Conservation (phyloP, 1,140 invertebrate genomes). For the Leptinotarsa texana region DNA sequence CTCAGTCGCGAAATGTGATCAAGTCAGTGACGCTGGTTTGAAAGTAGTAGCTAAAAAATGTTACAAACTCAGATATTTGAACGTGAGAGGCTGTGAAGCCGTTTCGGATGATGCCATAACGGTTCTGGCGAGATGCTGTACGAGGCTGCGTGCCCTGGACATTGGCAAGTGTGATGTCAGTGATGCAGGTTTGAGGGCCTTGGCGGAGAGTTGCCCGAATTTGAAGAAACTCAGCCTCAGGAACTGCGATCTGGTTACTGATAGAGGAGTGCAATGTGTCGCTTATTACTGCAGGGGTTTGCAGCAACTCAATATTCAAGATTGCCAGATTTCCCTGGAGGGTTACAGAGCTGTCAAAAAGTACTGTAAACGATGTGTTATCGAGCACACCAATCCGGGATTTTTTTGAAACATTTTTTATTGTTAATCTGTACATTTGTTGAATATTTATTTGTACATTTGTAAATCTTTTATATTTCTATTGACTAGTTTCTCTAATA, state of each 20-base stretch:
- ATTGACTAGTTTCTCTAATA: constrained; percentile 20
- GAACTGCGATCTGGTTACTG: constrained; percentile 87
- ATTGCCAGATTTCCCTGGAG: constrained; percentile 83
- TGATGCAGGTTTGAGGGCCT: constrained; percentile 79
- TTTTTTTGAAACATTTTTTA: constrained; percentile 67
- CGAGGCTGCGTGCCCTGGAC: constrained; percentile 81
- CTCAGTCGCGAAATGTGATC: constrained; percentile 87
- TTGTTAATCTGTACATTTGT: constrained; percentile 17
- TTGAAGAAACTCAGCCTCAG: constrained; percentile 86
- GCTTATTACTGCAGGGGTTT: constrained; percentile 85
- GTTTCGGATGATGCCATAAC: constrained; percentile 88
- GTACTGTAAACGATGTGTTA: constrained; percentile 87
- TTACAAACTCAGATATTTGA: constrained; percentile 87
- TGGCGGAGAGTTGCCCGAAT: constrained; percentile 88
- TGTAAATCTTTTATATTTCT: constrained; percentile 35
- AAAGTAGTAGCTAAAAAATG: constrained; percentile 86
- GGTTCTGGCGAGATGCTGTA: constrained; percentile 80
- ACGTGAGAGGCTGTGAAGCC: constrained; percentile 88
- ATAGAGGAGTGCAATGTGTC: constrained; percentile 82
- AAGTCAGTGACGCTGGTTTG: constrained; percentile 80
- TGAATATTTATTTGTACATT: constrained; percentile 40
- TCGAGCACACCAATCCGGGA: constrained; percentile 92
- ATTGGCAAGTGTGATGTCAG: constrained; percentile 92
- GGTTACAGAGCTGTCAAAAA: constrained; percentile 89
- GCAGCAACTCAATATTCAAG: constrained; percentile 89